Percentiles rank a stretch among this genome's conserved stretches.
Evolutionary conservation across 2,113 vertebrate species (phyloP).

Genomic region (Varanus salvator): DNA sequence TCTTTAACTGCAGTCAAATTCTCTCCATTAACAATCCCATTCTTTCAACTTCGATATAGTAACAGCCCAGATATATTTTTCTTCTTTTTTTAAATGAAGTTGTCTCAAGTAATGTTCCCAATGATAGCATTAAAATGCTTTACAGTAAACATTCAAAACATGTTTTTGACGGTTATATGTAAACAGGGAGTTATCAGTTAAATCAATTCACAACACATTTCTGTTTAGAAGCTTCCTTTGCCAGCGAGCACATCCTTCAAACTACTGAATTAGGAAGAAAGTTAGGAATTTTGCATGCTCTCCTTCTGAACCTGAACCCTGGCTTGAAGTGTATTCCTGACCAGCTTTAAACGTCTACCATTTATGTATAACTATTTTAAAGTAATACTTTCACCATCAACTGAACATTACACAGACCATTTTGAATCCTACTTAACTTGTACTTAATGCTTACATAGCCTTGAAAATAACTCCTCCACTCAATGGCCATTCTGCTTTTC

Average conservation of each 20-base stretch:
- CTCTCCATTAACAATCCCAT: conserved; percentile 43
- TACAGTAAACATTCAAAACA: conserved; percentile 53
- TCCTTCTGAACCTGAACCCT: background rate
- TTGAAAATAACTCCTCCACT: background rate
- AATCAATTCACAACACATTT: background rate
- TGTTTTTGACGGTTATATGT: conserved; percentile 38
- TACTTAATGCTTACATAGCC: background rate
- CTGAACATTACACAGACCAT: conserved; percentile 11
- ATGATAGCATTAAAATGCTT: conserved; percentile 38
- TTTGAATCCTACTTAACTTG: background rate
- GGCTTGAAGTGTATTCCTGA: conserved; percentile 1
- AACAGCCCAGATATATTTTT: conserved; percentile 43
- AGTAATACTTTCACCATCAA: conserved; percentile 18
- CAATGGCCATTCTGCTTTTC: background rate
- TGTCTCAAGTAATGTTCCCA: conserved; percentile 64
- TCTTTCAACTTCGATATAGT: conserved; percentile 66
- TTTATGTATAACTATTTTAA: background rate
- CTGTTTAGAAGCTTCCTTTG: conserved; percentile 1
- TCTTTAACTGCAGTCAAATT: conserved; percentile 52
- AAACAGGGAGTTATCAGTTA: conserved; percentile 39
- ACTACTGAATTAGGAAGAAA: conserved; percentile 24
- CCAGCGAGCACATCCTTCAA: background rate
- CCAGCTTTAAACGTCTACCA: conserved; percentile 13
- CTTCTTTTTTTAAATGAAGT: conserved; percentile 69
- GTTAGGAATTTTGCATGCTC: conserved; percentile 20